phyloP scores from a whole-genome alignment of 2,888 invertebrate species.

The Bhutanitis thaidina region DNA sequence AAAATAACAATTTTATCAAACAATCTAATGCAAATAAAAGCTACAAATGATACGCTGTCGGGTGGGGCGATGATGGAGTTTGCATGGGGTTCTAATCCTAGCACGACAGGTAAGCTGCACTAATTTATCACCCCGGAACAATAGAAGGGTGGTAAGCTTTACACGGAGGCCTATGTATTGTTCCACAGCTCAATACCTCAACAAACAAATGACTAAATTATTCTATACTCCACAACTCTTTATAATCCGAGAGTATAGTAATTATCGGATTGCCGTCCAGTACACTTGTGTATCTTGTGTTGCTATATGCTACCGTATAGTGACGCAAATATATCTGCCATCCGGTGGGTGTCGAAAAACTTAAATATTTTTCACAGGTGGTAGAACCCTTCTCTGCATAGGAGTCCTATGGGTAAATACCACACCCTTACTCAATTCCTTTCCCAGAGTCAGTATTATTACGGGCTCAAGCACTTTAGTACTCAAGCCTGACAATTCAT shows the following conservation, averaged over 20 bases:
- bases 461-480: too few relatives aligned
- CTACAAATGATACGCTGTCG: conserved; percentile 49
- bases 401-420: too few relatives aligned
- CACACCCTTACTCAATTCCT: too few relatives aligned
- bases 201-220: conserved; percentile 34
- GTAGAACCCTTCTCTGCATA: too few relatives aligned
- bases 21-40: conserved; percentile 60
- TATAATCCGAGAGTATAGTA: background rate
- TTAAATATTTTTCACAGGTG: too few relatives aligned
- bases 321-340: too few relatives aligned
- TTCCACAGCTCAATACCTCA: conserved; percentile 50
- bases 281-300: too few relatives aligned
- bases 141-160: conserved; percentile 44
- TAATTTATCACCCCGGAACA: conserved; percentile 77
- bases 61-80: conserved; percentile 46
- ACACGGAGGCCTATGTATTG: conserved; percentile 41
- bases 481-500: too few relatives aligned
- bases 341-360: too few relatives aligned
- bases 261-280: too few relatives aligned
- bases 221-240: background rate
- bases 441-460: too few relatives aligned
- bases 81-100: conserved; percentile 61
- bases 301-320: too few relatives aligned
- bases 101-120: conserved; percentile 70
- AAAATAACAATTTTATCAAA: conserved; percentile 6